Conservation (phyloP, 2,113 vertebrate species). For the Mesoclemmys tuberculata region DNA sequence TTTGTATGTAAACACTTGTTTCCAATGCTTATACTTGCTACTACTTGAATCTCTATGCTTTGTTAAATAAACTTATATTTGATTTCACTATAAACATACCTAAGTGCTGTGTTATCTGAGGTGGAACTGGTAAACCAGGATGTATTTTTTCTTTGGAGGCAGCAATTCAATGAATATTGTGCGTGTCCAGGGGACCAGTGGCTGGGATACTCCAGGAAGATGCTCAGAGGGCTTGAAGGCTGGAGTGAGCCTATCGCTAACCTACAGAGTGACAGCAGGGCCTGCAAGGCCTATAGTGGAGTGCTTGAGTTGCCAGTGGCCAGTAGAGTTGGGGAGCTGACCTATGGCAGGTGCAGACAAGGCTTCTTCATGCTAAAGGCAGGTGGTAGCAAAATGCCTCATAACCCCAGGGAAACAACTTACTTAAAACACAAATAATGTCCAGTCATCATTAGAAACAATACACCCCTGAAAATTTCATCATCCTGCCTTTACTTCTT, state of each 20-base stretch:
- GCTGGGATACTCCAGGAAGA: neutral
- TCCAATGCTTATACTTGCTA: neutral
- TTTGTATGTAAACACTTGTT: neutral
- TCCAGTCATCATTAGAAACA: neutral
- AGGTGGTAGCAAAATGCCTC: neutral
- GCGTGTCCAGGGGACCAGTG: neutral
- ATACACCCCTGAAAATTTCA: fast-evolving
- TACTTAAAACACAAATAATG: neutral
- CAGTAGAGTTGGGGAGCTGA: neutral
- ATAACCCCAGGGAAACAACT: neutral
- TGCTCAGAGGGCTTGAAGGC: neutral
- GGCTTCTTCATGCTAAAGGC: neutral
- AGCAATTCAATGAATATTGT: neutral
- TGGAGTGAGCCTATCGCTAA: neutral
- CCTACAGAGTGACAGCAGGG: neutral
- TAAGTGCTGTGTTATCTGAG: neutral
- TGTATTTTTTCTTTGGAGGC: neutral
- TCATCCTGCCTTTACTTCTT: neutral
- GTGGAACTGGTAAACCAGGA: neutral
- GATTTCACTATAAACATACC: neutral
- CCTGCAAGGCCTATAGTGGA: neutral
- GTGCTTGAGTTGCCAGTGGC: neutral
- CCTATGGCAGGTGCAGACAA: neutral
- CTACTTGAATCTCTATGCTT: neutral
- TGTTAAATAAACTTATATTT: neutral